Evolutionary conservation across 2,113 vertebrate species (phyloP), one percentile per base, ranked within the genome.

Genomic region (Taxidea taxus): DNA sequence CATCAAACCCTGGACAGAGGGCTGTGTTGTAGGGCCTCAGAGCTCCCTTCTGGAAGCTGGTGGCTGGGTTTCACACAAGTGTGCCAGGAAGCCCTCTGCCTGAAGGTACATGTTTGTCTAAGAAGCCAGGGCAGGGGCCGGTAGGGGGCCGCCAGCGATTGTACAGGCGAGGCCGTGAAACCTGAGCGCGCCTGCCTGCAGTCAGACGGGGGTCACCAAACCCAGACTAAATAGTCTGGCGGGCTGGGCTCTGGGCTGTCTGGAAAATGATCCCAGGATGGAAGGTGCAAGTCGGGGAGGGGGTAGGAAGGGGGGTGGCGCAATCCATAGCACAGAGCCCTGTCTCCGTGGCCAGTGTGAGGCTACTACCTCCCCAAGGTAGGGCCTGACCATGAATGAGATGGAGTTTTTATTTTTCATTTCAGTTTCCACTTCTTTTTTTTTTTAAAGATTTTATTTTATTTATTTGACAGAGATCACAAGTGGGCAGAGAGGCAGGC

Each of bases 221-320:
- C 98, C 99, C 99, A 99, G 99, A 99, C 99, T 99, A 99, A 99
- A 99, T 98, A 99, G 99, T 99, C 99, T 99, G 98, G 98, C 92
- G 81, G 98, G 98, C 98, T 94, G 81, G 97, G 97, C 97, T 2
- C 34, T 90, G 91, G 96, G 98, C 98, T 98, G 99, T 98, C 99
- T 99, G 99, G 98, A 99, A 99, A 98, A 97, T 93, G 98, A 99
- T 98, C 98, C 97, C 10, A 74, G 96, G 89, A 97, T 90, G 97
- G 98, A 98, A 97, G 94, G 97, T 92, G 56, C 21, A 62, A 70
- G 87, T 9, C 54, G 6, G 75, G 97, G 72, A 85, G 94, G 86
- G 95, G 74, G 80, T 37, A 2, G 85, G 96, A 92, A 87, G 91
- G 91, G 81, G 92, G 98, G 10, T 25, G 42, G 68, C 31, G 2